Conservation (phyloP, 2,888 invertebrate genomes). For the Unio pictorum region DNA sequence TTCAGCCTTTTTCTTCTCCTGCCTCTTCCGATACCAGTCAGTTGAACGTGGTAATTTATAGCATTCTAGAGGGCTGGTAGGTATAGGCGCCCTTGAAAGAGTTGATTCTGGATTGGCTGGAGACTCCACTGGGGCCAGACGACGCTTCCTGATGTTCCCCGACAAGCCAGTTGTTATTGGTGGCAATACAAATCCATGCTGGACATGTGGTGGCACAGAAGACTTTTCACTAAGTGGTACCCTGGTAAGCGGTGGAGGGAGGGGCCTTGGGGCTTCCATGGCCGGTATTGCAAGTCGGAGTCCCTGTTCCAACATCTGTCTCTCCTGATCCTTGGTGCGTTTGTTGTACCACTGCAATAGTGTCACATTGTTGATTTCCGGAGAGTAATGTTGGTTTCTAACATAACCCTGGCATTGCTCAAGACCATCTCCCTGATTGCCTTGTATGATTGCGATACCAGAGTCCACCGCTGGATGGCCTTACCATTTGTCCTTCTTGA, state of each 20-base stretch:
- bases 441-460: slow-evolving; percentile 8
- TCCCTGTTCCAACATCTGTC: slow-evolving; percentile 18
- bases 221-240: neutral
- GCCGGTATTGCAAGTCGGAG: slow-evolving; percentile 11
- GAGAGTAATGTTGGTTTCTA: slow-evolving; percentile 4
- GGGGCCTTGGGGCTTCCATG: slow-evolving; percentile 2
- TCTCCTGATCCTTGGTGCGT: slow-evolving; percentile 10
- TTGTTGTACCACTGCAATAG: slow-evolving; percentile 10
- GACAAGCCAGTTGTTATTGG: slow-evolving; percentile 4
- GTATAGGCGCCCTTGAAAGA: neutral
- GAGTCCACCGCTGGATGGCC: slow-evolving; percentile 8
- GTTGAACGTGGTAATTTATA: neutral
- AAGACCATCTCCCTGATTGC: slow-evolving; percentile 7
- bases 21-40: slow-evolving; percentile 8
- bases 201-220: slow-evolving; percentile 6
- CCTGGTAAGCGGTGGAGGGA: slow-evolving; percentile 4
- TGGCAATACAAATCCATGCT: slow-evolving; percentile 8
- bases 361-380: slow-evolving; percentile 16
- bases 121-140: neutral
- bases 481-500: slow-evolving; percentile 7
- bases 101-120: slow-evolving; percentile 2
- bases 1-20: slow-evolving; percentile 3
- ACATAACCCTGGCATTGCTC: slow-evolving; percentile 10
- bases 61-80: too few species aligned
- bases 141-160: neutral